A percentile compares a stretch with the other conserved stretches of the same genome.
phyloP scores from a whole-genome alignment of 2,797 vertebrate genomes.

The Streptopelia turtur region DNA sequence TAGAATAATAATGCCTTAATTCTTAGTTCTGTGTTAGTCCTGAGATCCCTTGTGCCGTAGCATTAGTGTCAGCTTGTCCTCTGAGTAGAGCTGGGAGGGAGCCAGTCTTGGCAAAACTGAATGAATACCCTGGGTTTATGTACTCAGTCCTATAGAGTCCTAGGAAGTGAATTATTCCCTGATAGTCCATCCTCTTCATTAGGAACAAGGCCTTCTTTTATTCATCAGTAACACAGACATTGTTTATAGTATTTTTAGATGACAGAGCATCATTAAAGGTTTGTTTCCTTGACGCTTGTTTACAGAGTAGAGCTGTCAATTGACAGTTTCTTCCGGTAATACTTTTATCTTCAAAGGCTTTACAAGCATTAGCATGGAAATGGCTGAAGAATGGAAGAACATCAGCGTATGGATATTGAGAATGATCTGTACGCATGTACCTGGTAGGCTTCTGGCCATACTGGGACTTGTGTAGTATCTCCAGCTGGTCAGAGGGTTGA shows the following conservation, averaged over 20 bases:
- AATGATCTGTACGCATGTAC: neutral
- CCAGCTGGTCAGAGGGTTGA: neutral
- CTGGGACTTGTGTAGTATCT: neutral
- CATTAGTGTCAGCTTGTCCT: neutral
- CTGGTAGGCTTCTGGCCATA: neutral
- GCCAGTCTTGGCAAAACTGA: neutral
- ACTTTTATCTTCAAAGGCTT: neutral
- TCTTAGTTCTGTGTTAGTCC: neutral
- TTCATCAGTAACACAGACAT: neutral
- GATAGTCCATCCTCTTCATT: neutral
- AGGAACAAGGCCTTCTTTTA: conserved; percentile 35
- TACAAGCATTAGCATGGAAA: neutral
- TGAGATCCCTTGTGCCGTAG: neutral
- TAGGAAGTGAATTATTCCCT: neutral
- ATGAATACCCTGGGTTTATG: neutral
- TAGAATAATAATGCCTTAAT: neutral
- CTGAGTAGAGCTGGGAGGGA: neutral
- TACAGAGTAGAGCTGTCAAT: neutral
- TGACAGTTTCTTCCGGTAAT: neutral
- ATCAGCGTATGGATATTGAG: neutral
- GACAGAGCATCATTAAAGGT: neutral
- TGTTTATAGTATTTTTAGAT: conserved; percentile 35
- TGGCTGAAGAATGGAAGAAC: neutral
- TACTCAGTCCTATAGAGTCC: neutral
- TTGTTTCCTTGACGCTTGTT: conserved; percentile 31